Conservation (phyloP, 2,888 invertebrate genomes). For the Synergus laeviventris region DNA sequence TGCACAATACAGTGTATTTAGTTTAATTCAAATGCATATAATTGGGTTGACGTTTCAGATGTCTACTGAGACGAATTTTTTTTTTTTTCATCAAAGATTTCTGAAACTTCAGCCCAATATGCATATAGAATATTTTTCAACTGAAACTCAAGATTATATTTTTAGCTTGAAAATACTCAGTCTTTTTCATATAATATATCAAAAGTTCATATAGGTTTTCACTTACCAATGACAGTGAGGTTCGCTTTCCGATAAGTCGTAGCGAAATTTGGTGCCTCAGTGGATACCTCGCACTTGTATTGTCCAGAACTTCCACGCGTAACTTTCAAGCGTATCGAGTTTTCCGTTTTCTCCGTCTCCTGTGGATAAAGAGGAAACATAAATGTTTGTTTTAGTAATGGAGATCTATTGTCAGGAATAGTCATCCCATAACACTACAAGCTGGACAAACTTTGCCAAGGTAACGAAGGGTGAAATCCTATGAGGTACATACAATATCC, state of each 20-base stretch:
- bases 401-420: conserved; percentile 47
- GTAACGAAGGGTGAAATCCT: conserved; percentile 3
- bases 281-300: conserved; percentile 71
- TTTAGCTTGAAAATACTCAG: no score
- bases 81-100: no score
- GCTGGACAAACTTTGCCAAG: neutral
- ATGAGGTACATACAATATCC: neutral
- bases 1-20: no score
- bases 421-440: neutral
- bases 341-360: conserved; percentile 59
- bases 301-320: conserved; percentile 65
- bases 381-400: conserved; percentile 61
- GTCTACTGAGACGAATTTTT: no score
- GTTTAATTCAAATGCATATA: no score
- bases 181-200: no score
- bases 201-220: no score
- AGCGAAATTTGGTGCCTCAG: conserved; percentile 66
- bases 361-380: conserved; percentile 53
- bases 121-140: no score
- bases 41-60: no score
- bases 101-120: no score
- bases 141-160: no score
- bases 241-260: conserved; percentile 61
- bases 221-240: conserved; percentile 68
- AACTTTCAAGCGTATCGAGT: conserved; percentile 62